Evolutionary conservation across 2,113 vertebrate genomes (phyloP).

Genomic region (Nansenia antarctica): DNA sequence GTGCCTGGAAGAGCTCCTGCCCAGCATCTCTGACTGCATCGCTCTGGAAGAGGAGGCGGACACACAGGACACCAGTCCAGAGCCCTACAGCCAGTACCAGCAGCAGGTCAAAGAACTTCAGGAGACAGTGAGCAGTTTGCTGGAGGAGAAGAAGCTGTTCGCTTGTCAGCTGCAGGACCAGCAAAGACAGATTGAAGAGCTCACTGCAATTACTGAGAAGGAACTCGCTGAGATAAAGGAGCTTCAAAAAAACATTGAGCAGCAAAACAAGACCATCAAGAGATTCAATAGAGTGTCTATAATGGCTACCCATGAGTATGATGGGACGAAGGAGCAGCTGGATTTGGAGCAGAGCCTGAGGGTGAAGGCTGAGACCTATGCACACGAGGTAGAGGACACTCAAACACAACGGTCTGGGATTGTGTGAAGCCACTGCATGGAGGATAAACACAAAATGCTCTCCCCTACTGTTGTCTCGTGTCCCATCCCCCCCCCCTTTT

Average conservation of each 20-base stretch:
- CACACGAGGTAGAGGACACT: too few relatives aligned
- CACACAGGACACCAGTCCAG: constrained; percentile 52
- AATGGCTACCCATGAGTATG: too few relatives aligned
- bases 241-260: constrained; percentile 64
- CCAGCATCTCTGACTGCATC: constrained; percentile 77
- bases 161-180: constrained; percentile 77
- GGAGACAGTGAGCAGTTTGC: constrained; percentile 67
- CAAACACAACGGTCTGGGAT: too few relatives aligned
- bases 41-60: constrained; percentile 64
- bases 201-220: constrained; percentile 64
- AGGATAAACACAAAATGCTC: too few relatives aligned
- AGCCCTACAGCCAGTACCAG: constrained; percentile 73
- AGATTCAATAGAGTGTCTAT: constrained; percentile 80
- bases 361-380: too few relatives aligned
- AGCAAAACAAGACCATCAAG: constrained; percentile 78
- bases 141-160: constrained; percentile 80
- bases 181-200: constrained; percentile 70
- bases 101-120: constrained; percentile 81
- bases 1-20: constrained; percentile 76
- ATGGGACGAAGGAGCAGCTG: too few relatives aligned
- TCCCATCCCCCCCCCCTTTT: too few relatives aligned
- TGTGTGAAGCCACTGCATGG: too few relatives aligned
- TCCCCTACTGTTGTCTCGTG: too few relatives aligned
- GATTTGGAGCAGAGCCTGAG: too few relatives aligned
- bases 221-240: constrained; percentile 70